Evolutionary conservation across 2,888 invertebrate species (phyloP), one percentile per base, ranked within the genome.

Genomic region (Drosophila bunnanda): DNA sequence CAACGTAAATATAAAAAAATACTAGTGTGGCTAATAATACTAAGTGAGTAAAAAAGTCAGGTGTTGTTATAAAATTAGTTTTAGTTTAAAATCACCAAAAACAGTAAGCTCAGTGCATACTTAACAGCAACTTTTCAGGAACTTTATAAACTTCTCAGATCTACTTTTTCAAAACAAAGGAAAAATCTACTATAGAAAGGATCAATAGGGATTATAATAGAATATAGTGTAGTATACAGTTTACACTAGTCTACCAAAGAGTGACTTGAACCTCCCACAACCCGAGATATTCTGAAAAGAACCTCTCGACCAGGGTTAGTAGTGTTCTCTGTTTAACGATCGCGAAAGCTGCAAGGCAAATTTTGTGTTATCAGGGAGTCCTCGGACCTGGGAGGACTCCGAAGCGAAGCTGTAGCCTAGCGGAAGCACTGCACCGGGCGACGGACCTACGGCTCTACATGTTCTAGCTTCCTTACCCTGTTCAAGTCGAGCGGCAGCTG

Each of bases 401-500:
- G 44, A 71, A 81, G 84, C 85, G 69, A 78, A 76, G 88, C 84
- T 54, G 56, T 67, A 78, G 82, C 82, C 57, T 76, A 76, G 81
- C 80, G 70, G 77, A 87, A 88, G 84, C 81, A 81, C 84, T 78
- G 67, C 87, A 86, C 84, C 84, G 70, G 77, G 68, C 61, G 67
- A 55, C 12, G 55, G 32, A 61, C 67, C 78, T 77, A 90, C 30
- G 76, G 82, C 43, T 90, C 82, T 66, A 75, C 55, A 53, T 74
- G 30, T 28, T 80, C 80, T 38, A 50, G 53, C 73, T 77, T 75
- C 78, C 89, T 91, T 92, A 92, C 92, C 92, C 92, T 91, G 79
- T 90, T 91, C 91, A 93, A 93, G 92, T 94, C 94, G 72, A 93
- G 93, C 75, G 93, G 79, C 73, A 94, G 93, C 77, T 93, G 79